Percentiles rank a stretch among this genome's conserved stretches.
Conservation (phyloP, 64 coral and sea anemone species). For the Montipora cactus region DNA sequence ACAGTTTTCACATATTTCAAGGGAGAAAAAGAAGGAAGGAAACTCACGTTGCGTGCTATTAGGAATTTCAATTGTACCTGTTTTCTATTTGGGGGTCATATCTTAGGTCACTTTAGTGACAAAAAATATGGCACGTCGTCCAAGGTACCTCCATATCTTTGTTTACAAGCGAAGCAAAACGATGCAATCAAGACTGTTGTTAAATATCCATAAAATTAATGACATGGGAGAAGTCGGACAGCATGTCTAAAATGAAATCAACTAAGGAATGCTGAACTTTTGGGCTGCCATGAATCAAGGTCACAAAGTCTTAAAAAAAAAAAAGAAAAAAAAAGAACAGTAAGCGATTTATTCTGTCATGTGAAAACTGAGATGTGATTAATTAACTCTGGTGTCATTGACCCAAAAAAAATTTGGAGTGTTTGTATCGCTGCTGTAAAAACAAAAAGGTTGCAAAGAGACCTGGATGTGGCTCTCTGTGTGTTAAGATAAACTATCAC, state of each 20-base stretch:
- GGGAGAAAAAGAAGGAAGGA: not conserved
- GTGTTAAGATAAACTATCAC: no score
- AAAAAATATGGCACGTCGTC: constrained; percentile 3
- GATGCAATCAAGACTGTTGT: not conserved
- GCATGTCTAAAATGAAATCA: not conserved
- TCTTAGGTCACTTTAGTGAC: not conserved
- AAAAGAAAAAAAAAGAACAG: not conserved
- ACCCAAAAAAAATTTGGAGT: no score
- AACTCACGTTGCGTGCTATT: not conserved
- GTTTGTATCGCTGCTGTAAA: no score
- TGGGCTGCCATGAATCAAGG: not conserved
- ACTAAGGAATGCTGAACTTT: no score
- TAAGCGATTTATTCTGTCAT: no score
- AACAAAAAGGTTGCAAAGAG: no score
- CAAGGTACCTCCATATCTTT: not conserved
- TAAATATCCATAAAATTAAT: not conserved
- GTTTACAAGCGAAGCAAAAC: not conserved
- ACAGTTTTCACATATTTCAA: not conserved
- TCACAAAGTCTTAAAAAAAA: not conserved
- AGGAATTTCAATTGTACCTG: not conserved
- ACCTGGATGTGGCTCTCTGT: no score
- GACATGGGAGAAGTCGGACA: no score
- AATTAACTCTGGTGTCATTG: no score
- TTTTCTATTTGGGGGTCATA: constrained; percentile 11
- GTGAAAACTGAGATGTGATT: no score